Conservation (phyloP, 2,888 invertebrate species). For the Torymus tubicola region DNA sequence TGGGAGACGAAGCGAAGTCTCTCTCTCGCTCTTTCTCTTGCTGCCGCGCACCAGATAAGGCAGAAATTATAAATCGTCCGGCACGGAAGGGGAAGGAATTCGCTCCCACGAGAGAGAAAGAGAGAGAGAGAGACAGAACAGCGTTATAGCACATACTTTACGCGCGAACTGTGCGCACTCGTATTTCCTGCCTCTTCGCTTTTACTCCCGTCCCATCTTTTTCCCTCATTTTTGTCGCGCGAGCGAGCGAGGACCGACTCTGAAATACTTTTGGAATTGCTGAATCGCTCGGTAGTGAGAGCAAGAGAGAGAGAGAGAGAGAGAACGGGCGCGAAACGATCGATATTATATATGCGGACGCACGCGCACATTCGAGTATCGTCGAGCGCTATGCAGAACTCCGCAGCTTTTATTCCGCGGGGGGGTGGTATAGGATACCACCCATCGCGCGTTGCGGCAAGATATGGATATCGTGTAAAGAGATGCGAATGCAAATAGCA, state of each 20-base stretch:
- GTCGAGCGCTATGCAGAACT: not conserved
- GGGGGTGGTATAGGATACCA: not conserved
- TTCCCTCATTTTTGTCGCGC: constrained; percentile 26
- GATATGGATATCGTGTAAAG: constrained; percentile 24
- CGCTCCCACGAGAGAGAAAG: no score
- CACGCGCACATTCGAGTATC: not conserved
- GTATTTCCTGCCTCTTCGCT: constrained; percentile 12
- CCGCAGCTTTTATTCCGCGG: constrained; percentile 23
- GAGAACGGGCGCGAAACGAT: no score
- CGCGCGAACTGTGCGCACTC: not conserved
- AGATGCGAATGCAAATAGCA: constrained; percentile 35
- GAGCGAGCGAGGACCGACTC: constrained; percentile 9
- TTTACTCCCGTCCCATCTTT: constrained; percentile 28
- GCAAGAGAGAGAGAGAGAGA: no score
- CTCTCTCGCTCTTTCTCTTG: not conserved
- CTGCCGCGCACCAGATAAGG: constrained; percentile 22
- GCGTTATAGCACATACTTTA: constrained; percentile 11
- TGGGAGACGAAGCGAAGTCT: not conserved
- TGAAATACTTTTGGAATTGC: constrained; percentile 17
- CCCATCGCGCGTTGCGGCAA: constrained; percentile 11
- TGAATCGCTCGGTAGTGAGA: not conserved
- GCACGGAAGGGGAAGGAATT: not conserved
- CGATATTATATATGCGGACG: constrained; percentile 8
- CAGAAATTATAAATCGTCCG: constrained; percentile 42
- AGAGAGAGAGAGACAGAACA: no score